Evolutionary conservation across 2,113 vertebrate genomes (phyloP).

Genomic region (Rynchops niger): DNA sequence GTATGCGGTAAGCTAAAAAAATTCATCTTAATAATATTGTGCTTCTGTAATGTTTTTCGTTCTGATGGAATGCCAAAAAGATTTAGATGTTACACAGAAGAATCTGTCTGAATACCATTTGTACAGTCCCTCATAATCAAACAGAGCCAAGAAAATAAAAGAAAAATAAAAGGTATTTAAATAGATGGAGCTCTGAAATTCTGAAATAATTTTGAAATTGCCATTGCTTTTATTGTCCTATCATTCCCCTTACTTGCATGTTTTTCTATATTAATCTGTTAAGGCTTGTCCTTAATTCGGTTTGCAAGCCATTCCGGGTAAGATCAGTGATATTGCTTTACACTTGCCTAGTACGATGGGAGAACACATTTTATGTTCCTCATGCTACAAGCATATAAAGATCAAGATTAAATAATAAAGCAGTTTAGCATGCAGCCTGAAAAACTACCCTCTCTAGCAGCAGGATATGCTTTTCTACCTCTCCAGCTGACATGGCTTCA

Average conservation of each 20-base stretch:
- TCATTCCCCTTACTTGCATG: not conserved
- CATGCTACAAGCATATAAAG: not conserved
- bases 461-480: not conserved
- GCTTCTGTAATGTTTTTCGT: constrained; percentile 8
- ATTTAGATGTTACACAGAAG: not conserved
- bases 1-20: not conserved
- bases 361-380: not conserved
- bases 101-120: not conserved
- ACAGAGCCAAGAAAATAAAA: not conserved
- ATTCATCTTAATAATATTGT: not conserved
- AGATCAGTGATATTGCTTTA: not conserved
- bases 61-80: not conserved
- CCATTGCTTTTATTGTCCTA: not conserved
- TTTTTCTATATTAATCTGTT: not conserved
- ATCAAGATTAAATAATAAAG: not conserved
- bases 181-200: not conserved
- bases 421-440: not conserved
- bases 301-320: not conserved
- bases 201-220: not conserved
- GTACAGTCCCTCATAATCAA: not conserved
- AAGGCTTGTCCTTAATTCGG: not conserved
- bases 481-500: not conserved
- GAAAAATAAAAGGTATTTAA: not conserved
- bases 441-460: not conserved
- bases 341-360: not conserved